Conservation (phyloP, 2,888 invertebrate species). For the Psococerastis gibbosa region DNA sequence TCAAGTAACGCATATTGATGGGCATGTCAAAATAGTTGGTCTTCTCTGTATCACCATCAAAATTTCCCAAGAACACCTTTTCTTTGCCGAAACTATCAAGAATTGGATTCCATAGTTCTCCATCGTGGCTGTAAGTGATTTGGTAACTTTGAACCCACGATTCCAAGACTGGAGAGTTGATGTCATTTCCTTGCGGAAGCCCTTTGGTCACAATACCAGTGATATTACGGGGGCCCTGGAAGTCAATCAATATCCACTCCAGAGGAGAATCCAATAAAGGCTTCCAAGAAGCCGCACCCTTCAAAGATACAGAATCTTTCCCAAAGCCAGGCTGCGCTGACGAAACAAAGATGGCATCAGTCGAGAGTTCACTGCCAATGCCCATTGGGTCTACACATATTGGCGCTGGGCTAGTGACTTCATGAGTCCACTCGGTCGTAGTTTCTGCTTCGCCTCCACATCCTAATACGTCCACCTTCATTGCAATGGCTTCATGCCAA, state of each 20-base stretch:
- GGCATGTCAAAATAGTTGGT: slow-evolving; percentile 50
- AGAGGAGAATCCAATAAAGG: slow-evolving; percentile 45
- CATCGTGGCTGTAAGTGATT: slow-evolving; percentile 52
- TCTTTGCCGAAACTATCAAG: slow-evolving; percentile 34
- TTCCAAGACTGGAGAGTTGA: slow-evolving; percentile 18
- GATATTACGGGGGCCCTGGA: slow-evolving; percentile 50
- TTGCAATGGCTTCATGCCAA: slow-evolving; percentile 48
- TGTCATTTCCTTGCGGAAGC: neutral
- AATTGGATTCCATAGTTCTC: slow-evolving; percentile 48
- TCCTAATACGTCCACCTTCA: slow-evolving; percentile 56
- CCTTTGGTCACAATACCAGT: slow-evolving; percentile 57
- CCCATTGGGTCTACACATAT: slow-evolving; percentile 33
- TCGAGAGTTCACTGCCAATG: slow-evolving; percentile 35
- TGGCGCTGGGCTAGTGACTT: slow-evolving; percentile 13
- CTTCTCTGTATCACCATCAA: slow-evolving; percentile 38
- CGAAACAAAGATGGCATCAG: slow-evolving; percentile 47
- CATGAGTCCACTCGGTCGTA: slow-evolving; percentile 12
- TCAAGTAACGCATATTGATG: slow-evolving; percentile 48
- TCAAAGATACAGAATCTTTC: slow-evolving; percentile 27
- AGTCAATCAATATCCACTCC: slow-evolving; percentile 60
- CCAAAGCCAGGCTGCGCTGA: slow-evolving; percentile 30
- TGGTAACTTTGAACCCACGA: slow-evolving; percentile 61
- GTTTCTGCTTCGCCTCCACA: slow-evolving; percentile 29
- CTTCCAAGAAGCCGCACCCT: slow-evolving; percentile 37
- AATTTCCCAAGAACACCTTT: slow-evolving; percentile 49